Conservation (phyloP, 2,888 invertebrate species). For the Rutpela maculata region DNA sequence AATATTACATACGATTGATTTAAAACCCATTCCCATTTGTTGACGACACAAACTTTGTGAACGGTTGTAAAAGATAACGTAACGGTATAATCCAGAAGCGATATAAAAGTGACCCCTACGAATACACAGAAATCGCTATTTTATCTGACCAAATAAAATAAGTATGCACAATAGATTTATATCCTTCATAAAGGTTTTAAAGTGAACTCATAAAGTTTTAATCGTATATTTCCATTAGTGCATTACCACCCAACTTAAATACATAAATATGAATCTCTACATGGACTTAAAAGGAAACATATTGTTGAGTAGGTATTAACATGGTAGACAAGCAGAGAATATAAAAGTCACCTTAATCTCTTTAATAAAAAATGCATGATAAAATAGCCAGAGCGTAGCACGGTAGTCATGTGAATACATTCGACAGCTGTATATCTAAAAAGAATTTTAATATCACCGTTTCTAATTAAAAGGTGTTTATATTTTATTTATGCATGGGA, state of each 20-base stretch:
- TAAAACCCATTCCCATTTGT: background rate
- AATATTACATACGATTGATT: background rate
- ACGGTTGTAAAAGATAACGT: background rate
- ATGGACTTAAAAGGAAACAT: background rate
- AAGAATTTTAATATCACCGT: conserved; percentile 45
- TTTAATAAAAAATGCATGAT: conserved; percentile 32
- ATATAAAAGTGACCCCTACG: conserved; percentile 33
- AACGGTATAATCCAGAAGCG: background rate
- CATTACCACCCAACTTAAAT: conserved; percentile 51
- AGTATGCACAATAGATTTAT: conserved; percentile 54
- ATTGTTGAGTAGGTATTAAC: conserved; percentile 18
- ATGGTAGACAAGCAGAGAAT: conserved; percentile 17
- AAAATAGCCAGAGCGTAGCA: conserved; percentile 26
- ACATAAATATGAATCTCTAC: conserved; percentile 43
- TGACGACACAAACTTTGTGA: too few species aligned
- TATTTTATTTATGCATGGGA: conserved; percentile 33
- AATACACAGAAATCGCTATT: conserved; percentile 54
- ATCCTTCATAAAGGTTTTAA: conserved; percentile 53
- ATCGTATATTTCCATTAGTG: conserved; percentile 58
- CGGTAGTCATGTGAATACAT: conserved; percentile 37
- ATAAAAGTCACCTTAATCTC: conserved; percentile 41
- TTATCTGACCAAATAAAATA: conserved; percentile 55
- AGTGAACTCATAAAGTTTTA: conserved; percentile 58
- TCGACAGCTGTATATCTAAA: conserved; percentile 39
- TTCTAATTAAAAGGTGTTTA: conserved; percentile 41